Evolutionary conservation across 2,113 vertebrate genomes (phyloP).

Genomic region (Sakesphorus luctuosus): DNA sequence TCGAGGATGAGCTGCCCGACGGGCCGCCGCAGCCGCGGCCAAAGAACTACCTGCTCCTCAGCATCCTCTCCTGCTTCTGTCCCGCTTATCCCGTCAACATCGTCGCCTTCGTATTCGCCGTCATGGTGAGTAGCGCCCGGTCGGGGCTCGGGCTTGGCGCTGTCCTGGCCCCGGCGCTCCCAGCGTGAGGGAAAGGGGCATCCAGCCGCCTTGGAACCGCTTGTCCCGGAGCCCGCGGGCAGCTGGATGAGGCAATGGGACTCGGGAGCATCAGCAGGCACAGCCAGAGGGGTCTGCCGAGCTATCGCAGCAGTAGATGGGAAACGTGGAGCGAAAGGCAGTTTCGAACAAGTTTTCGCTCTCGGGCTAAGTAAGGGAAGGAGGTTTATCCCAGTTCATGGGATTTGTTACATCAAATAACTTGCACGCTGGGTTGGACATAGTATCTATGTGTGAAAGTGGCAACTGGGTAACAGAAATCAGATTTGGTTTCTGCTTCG

Average conservation of each 20-base stretch:
- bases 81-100: conserved; percentile 88
- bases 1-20: conserved; percentile 71
- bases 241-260: not conserved
- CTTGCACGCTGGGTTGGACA: not conserved
- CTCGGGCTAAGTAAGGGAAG: not conserved
- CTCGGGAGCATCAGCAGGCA: not conserved
- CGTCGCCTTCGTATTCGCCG: conserved; percentile 84
- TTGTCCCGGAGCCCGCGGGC: not conserved
- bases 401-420: not conserved
- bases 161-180: not conserved
- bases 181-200: not conserved
- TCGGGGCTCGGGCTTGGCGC: not conserved
- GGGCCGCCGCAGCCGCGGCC: conserved; percentile 67
- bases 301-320: not conserved
- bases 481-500: not conserved
- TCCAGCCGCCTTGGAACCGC: not conserved
- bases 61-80: conserved; percentile 87
- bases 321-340: not conserved
- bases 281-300: accelerated
- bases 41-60: conserved; percentile 81
- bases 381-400: not conserved
- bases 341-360: not conserved
- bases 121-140: conserved; percentile 80
- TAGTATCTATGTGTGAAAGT: not conserved
- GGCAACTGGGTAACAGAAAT: not conserved